Evolutionary conservation across 2,797 vertebrate genomes (phyloP).

Genomic region (Phataginus tetradactyla): DNA sequence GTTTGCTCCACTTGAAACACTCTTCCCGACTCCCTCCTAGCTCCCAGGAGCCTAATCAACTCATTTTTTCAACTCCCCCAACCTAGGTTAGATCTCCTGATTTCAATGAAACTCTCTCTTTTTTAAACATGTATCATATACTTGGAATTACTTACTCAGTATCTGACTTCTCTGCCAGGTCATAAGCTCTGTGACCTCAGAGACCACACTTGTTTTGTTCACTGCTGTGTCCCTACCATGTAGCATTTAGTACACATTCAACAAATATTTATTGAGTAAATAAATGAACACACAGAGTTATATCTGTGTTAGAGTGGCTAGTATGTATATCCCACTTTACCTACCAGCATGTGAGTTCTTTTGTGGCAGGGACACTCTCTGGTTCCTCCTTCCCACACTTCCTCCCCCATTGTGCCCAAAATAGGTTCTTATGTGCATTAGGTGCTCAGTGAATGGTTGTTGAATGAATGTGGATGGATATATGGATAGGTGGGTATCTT

Average conservation of each 20-base stretch:
- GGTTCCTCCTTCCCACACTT: background rate
- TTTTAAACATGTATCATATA: background rate
- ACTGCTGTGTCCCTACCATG: background rate
- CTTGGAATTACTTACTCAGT: background rate
- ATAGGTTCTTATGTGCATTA: background rate
- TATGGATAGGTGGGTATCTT: background rate
- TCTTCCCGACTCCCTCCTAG: background rate
- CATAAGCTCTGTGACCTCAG: background rate
- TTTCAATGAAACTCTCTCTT: background rate
- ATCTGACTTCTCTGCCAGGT: background rate
- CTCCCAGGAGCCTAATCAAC: background rate
- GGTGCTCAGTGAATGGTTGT: background rate
- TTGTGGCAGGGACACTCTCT: background rate
- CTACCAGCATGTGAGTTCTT: background rate
- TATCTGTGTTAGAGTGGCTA: background rate
- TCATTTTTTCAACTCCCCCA: background rate
- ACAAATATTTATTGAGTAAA: background rate
- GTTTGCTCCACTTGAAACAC: background rate
- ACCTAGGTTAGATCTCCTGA: background rate
- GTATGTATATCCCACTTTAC: background rate
- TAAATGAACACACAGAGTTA: background rate
- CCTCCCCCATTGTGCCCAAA: background rate
- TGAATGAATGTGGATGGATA: background rate
- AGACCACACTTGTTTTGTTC: background rate
- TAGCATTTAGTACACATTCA: background rate